A percentile compares a stretch with the other conserved stretches of the same genome.
Conservation (phyloP, 1,140 invertebrate genomes). For the Philopotamus ludificatus region DNA sequence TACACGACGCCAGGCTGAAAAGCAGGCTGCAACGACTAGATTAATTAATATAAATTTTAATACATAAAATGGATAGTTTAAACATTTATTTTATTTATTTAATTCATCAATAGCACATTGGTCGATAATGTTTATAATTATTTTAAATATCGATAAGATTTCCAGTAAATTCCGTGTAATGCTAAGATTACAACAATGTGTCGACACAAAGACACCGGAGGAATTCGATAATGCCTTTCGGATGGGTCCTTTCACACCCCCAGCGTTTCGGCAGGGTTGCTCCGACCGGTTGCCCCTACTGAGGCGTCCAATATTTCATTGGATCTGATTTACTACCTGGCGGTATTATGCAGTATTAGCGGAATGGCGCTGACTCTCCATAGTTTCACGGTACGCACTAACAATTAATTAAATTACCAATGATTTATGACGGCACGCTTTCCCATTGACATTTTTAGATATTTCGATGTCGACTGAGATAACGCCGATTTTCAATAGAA, state of each 20-base stretch:
- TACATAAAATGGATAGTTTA: too few species aligned
- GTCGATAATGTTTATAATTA: too few species aligned
- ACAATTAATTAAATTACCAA: neutral
- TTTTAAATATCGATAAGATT: too few species aligned
- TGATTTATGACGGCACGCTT: neutral
- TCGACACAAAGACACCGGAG: slow-evolving; percentile 37
- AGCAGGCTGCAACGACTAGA: too few species aligned
- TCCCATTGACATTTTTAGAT: too few species aligned
- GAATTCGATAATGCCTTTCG: slow-evolving; percentile 40
- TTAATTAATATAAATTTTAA: too few species aligned
- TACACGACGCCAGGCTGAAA: too few species aligned
- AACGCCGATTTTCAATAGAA: neutral
- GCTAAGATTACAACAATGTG: too few species aligned
- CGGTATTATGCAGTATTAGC: slow-evolving; percentile 39
- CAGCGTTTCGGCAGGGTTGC: slow-evolving; percentile 2
- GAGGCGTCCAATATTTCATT: slow-evolving; percentile 39
- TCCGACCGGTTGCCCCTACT: slow-evolving; percentile 15
- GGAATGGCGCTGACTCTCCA: slow-evolving; percentile 11
- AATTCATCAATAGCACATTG: too few species aligned
- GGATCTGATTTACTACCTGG: slow-evolving; percentile 41
- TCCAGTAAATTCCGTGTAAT: too few species aligned
- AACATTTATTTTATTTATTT: too few species aligned
- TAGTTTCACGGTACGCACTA: slow-evolving; percentile 1
- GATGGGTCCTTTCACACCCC: slow-evolving; percentile 30
- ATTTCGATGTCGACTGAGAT: too few species aligned